phyloP scores from a whole-genome alignment of 1,140 invertebrate species.

The Riptortus pedestris region DNA sequence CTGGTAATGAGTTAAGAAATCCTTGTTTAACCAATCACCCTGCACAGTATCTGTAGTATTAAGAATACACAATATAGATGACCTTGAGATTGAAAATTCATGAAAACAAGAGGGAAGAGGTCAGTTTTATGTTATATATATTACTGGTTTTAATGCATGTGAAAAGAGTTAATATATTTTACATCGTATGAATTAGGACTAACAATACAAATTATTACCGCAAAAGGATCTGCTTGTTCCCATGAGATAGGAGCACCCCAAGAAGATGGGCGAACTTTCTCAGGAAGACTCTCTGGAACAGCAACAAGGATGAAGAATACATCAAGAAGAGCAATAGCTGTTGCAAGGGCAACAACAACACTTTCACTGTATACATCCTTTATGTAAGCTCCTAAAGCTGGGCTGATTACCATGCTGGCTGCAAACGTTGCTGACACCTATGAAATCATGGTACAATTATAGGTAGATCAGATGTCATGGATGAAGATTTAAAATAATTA shows the following conservation, averaged over 20 bases:
- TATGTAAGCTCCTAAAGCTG: slow-evolving; percentile 88
- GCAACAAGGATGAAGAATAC: slow-evolving; percentile 96
- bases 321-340: slow-evolving; percentile 88
- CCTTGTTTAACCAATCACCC: no score
- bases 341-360: slow-evolving; percentile 90
- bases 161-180: no score
- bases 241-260: slow-evolving; percentile 77
- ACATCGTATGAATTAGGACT: no score
- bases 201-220: no score
- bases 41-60: no score
- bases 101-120: no score
- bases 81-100: no score
- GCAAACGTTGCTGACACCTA: slow-evolving; percentile 95
- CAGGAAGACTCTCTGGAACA: slow-evolving; percentile 94
- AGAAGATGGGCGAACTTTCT: slow-evolving; percentile 71
- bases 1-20: no score
- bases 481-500: neutral
- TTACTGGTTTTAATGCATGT: no score
- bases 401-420: slow-evolving; percentile 94
- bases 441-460: no score
- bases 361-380: slow-evolving; percentile 83
- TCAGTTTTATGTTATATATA: no score
- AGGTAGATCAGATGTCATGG: neutral
- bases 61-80: no score
- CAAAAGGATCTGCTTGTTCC: slow-evolving; percentile 97